These are phyloP conservation scores for Osmoderma eremita DNA, from an alignment of 2,888 invertebrate genomes.

Conservation along the genomic window DNA sequence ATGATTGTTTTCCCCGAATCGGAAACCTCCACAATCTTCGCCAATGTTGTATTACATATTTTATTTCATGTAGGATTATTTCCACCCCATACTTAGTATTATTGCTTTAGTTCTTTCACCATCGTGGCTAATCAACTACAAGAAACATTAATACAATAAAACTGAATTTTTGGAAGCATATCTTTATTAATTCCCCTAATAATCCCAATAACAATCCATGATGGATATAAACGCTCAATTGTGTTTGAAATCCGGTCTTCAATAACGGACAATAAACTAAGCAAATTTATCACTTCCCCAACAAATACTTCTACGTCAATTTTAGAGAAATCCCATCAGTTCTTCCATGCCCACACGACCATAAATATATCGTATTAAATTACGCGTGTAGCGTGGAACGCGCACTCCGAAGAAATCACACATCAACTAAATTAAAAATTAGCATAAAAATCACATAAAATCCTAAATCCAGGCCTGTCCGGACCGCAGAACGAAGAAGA, in stretches of 20 bases:
- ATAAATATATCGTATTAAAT: slow-evolving; percentile 53
- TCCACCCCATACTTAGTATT: no score
- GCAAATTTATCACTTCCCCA: slow-evolving; percentile 28
- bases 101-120: no score
- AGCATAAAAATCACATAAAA: slow-evolving; percentile 65
- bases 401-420: slow-evolving; percentile 51
- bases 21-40: no score
- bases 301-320: slow-evolving; percentile 26
- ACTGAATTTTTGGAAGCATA: no score
- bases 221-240: slow-evolving; percentile 2
- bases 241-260: slow-evolving; percentile 6
- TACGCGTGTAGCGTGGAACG: slow-evolving; percentile 40
- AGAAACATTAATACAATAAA: no score
- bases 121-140: no score
- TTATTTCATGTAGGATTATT: no score
- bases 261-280: slow-evolving; percentile 7
- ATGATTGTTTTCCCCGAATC: no score
- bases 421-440: slow-evolving; percentile 60
- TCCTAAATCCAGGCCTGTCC: slow-evolving; percentile 59
- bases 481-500: slow-evolving; percentile 50
- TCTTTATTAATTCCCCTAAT: no score
- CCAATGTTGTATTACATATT: no score
- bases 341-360: slow-evolving; percentile 42
- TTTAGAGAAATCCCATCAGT: slow-evolving; percentile 29
- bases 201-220: no score